Evolutionary conservation across 2,113 vertebrate genomes (phyloP), one percentile per base, ranked within the genome.

Genomic region (Fulica atra): DNA sequence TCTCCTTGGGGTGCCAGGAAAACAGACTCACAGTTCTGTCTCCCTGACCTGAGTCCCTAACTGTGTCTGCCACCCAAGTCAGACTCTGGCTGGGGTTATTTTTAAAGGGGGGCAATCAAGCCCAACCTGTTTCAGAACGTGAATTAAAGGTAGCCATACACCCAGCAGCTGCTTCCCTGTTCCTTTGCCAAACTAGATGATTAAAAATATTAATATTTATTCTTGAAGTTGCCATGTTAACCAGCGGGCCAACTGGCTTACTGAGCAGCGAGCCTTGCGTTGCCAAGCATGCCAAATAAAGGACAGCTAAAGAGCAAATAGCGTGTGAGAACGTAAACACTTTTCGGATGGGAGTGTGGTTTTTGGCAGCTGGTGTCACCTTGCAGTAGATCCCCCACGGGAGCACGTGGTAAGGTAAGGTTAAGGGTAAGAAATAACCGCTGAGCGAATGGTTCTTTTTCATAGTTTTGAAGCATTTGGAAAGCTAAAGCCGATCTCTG

Each of bases 161-260:
- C 40, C 68, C 73, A 86, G 77, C 88, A 95, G 88, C 95, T 93
- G 86, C 73, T 94, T n/a, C 70, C 92, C 57, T 31, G 73, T 76
- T 86, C 65, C 73, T 81, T 88, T 92, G 95, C 92, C 86, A 95
- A 79, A 86, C 7, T 36, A 84, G 83, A 81, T 77, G 70, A 68
- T 95, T 89, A 81, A 89, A 94, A 96, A 76, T 90, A 94, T 89
- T 91, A 94, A 95, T 94, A 94, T 96, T 95, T 97, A 93, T 88
- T 92, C 92, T 92, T 68, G 72, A 77, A 88, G 69, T 86, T 90
- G 88, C 88, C 83, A 70, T 40, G 69, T 74, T 86, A 78, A 96
- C 74, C 64, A 60, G 8, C 14, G 29, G 77, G 60, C 64, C 72
- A 92, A 84, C 79, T 88, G 82, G 73, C 64, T 60, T 72, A 31